A percentile compares a stretch with the other conserved stretches of the same genome.
Conservation (phyloP, 92 coral and sea anemone genomes). For the Zoanthus sociatus region DNA sequence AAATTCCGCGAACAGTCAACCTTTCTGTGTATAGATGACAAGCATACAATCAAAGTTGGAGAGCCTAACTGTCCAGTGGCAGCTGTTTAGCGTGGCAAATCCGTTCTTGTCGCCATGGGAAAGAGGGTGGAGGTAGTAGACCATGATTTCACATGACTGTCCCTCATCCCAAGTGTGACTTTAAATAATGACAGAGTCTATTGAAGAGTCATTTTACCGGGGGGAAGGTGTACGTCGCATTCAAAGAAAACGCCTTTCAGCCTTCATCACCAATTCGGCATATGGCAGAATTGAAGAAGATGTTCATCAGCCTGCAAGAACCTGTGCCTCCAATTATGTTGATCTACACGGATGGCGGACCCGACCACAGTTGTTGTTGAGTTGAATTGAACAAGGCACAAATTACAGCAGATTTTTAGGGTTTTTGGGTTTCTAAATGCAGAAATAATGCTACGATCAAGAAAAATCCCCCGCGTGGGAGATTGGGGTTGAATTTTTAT, state of each 20-base stretch:
- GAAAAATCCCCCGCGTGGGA: no score
- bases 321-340: conserved; percentile 22
- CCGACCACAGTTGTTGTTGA: conserved; percentile 63
- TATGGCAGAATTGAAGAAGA: conserved; percentile 34
- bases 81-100: conserved; percentile 45
- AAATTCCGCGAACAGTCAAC: conserved; percentile 34
- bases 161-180: conserved; percentile 26
- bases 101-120: conserved; percentile 15
- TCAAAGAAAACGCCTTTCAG: conserved; percentile 51
- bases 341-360: conserved; percentile 57
- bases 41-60: conserved; percentile 48
- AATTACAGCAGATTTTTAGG: no score
- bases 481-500: no score
- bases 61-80: conserved; percentile 44
- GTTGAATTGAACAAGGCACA: no score
- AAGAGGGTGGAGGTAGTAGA: conserved; percentile 35
- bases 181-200: conserved; percentile 13
- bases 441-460: no score
- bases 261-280: conserved; percentile 37
- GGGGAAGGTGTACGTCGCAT: conserved; percentile 39
- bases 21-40: conserved; percentile 30
- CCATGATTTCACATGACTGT: conserved; percentile 42
- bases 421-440: no score
- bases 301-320: conserved; percentile 13
- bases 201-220: conserved; percentile 24